phyloP scores from a whole-genome alignment of 2,797 vertebrate genomes.

The Oceanodroma leucorhoa region DNA sequence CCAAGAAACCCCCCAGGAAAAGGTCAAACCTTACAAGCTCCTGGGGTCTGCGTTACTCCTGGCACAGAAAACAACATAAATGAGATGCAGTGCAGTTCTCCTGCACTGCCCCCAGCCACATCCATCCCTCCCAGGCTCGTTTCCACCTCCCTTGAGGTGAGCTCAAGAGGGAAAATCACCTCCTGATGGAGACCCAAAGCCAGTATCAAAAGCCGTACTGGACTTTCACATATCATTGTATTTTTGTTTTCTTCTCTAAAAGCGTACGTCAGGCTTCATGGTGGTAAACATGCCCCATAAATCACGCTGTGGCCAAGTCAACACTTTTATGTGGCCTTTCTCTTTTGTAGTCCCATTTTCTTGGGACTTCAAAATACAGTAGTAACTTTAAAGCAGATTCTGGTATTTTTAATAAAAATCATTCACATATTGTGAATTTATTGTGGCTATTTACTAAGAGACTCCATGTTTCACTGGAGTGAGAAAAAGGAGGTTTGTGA shows the following conservation, averaged over 20 bases:
- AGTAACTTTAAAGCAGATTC: neutral
- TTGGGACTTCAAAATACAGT: neutral
- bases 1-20: neutral
- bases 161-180: neutral
- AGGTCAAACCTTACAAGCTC: neutral
- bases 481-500: neutral
- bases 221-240: neutral
- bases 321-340: neutral
- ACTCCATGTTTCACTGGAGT: neutral
- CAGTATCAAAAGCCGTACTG: neutral
- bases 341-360: neutral
- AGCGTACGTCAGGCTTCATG: neutral
- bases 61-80: neutral
- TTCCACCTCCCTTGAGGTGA: neutral
- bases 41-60: neutral
- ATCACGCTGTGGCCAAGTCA: neutral
- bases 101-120: rapidly evolving
- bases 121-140: neutral
- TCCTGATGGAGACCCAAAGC: neutral
- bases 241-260: neutral
- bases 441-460: neutral
- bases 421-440: neutral
- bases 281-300: neutral
- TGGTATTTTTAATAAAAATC: neutral
- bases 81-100: neutral